Evolutionary conservation across 2,113 vertebrate species (phyloP), one percentile per base, ranked within the genome.

Genomic region (Tyrannus savana): DNA sequence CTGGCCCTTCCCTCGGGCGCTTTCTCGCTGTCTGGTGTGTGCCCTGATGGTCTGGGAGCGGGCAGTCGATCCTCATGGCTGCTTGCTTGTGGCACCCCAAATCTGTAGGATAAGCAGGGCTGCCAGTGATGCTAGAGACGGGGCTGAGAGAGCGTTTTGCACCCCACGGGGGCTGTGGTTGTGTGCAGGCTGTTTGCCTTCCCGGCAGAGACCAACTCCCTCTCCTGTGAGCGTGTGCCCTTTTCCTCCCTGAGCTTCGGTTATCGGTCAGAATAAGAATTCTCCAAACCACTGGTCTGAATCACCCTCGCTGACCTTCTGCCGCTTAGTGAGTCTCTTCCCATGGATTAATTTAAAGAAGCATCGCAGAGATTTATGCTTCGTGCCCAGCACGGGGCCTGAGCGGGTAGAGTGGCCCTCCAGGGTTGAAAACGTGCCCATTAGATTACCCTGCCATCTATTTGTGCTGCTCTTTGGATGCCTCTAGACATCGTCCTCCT

Each of bases 271-370:
- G 75, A 95, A 75, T 0, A 4, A 79, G 84, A 89, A 68, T 93
- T 94, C 89, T 96, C 55, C 88, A 81, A 84, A 15, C 84, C 94
- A 75, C 59, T 93, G 94, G 68, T 90, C 84, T 87, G 89, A 30
- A 95, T 89, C 89, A 58, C 66, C 84, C 56, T 75, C 0, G 0
- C 64, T 78, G 94, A 90, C 80, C 86, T 89, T 69, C 64, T 92
- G 59, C 80, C 0, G 0, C n/a, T 91, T 33, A 62, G 44, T 0
- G 6, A 66, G 35, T 28, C 31, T 52, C 21, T 94, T 97, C 62
- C 56, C 41, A 12, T 64, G 94, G 93, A 93, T 94, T 92, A 74
- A 90, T 94, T 86, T 84, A 75, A 71, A 79, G 66, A 7, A 59
- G n/a, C 25, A 6, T 31, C 0, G 1, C 82, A 73, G 64, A 58